A percentile compares a stretch with the other conserved stretches of the same genome.
These are phyloP conservation scores for Bombus confusus DNA, from an alignment of 1,140 invertebrate species.

Conservation along the genomic window DNA sequence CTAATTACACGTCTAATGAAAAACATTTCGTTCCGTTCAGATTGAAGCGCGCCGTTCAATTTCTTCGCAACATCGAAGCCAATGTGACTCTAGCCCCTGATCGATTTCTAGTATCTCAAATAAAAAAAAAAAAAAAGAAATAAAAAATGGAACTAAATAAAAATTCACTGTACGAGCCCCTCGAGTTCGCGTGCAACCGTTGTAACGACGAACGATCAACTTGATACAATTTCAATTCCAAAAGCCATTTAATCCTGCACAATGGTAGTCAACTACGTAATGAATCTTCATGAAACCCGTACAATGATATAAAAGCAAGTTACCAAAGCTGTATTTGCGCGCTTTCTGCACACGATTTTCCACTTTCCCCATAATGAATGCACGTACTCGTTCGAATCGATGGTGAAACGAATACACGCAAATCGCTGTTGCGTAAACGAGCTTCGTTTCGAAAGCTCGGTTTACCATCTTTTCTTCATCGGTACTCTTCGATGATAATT, in stretches of 20 bases:
- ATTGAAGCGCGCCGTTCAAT: neutral
- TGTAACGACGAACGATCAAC: neutral
- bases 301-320: neutral
- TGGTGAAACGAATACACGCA: neutral
- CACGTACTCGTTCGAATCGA: neutral
- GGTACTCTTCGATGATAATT: constrained; percentile 10
- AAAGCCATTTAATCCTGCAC: constrained; percentile 2
- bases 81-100: neutral
- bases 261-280: neutral
- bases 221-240: neutral
- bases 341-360: neutral
- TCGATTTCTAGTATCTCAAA: neutral
- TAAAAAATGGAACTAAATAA: neutral
- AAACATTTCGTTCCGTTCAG: constrained; percentile 10
- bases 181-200: neutral
- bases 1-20: constrained; percentile 17
- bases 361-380: neutral
- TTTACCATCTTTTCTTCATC: neutral
- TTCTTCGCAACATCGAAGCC: neutral
- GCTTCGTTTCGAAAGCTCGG: neutral
- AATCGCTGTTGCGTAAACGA: neutral
- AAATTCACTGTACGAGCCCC: neutral
- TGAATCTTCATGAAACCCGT: neutral
- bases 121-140: neutral
- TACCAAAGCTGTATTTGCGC: neutral